Base-by-base conservation (phyloP, 2,888 invertebrate genomes). In the Aphidoletes aphidimyza region DNA sequence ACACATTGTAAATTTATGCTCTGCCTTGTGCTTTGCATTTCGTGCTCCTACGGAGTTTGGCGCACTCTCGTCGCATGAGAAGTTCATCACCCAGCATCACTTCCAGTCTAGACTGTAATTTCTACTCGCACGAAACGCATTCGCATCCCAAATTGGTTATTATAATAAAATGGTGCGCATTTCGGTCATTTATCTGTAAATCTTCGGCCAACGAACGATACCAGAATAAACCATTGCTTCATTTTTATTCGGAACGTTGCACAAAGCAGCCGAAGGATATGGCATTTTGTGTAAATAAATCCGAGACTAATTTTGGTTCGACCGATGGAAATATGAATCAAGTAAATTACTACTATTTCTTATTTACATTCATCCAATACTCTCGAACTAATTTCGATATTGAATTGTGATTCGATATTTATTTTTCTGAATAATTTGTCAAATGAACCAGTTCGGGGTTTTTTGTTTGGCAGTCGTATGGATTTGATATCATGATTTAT, bases 1-100 rank as follows among this genome's bases (percentile, higher is more conserved):
- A 69, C 69, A 69, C 69, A 69, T 69, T 69, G 69, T 30, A 69
- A 54, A 69, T 69, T 69, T 69, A 69, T 69, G 69, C 69, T 69
- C 30, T 69, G 69, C 69, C 26, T 30, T 69, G n/a, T 30, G 11
- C 14, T 30, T 0, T 69, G 1, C 22, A 6, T 54, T 26, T 1
- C 69, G 14, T 30, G 22, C 54, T 22, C 54, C 6, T 22, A 22
- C n/a, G 19, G 47, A 9, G 47, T 2, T 47, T 2, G 47, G 17
- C 8, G 19, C 47, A 47, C 17, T 17, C 11, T 17, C 9, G 17
- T 54, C 22, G 54, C 2, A 11, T 5, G n/a, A 22, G 54, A 26
- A 54, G 54, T 3, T 54, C 19, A 54, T 26, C 54, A 54, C 11
- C 22, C 54, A 3, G 54, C 19, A 54, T 54, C 1, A 11, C 11